phyloP scores from a whole-genome alignment of 2,797 vertebrate species.

The Caiman crocodilus region DNA sequence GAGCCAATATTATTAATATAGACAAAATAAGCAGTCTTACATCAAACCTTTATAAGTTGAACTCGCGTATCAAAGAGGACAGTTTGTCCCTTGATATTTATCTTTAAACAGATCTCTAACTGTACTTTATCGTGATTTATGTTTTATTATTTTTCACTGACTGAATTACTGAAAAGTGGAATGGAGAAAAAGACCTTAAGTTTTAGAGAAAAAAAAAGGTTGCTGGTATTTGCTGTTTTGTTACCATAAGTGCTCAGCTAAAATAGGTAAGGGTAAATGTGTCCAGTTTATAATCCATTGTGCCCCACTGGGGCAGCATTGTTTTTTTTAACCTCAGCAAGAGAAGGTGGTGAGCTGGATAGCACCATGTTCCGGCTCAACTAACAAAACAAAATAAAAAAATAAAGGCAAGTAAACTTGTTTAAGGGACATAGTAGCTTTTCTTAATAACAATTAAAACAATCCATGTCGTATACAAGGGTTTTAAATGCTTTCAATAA shows the following conservation, averaged over 20 bases:
- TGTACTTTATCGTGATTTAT: background rate
- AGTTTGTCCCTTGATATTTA: slow-evolving; percentile 46
- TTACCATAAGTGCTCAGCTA: background rate
- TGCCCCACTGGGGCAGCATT: background rate
- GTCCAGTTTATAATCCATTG: background rate
- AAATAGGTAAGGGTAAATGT: background rate
- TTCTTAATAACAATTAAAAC: too few species aligned
- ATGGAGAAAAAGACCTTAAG: slow-evolving; percentile 8
- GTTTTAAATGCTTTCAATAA: background rate
- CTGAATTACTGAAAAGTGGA: background rate
- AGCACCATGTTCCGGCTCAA: too few species aligned
- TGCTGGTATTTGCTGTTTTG: background rate
- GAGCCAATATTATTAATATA: slow-evolving; percentile 31
- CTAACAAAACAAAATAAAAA: too few species aligned
- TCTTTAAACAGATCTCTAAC: slow-evolving; percentile 50
- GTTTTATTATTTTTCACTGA: slow-evolving; percentile 58
- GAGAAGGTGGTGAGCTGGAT: too few species aligned
- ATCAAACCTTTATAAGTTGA: slow-evolving; percentile 34
- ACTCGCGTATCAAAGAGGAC: slow-evolving; percentile 57
- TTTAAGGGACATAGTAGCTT: too few species aligned
- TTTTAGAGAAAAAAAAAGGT: background rate
- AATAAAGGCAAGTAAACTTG: too few species aligned
- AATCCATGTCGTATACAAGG: too few species aligned
- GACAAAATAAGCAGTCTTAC: slow-evolving; percentile 47
- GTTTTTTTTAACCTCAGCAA: too few species aligned